phyloP scores from a whole-genome alignment of 1,140 invertebrate genomes.

The Zaprionus tsacasi region DNA sequence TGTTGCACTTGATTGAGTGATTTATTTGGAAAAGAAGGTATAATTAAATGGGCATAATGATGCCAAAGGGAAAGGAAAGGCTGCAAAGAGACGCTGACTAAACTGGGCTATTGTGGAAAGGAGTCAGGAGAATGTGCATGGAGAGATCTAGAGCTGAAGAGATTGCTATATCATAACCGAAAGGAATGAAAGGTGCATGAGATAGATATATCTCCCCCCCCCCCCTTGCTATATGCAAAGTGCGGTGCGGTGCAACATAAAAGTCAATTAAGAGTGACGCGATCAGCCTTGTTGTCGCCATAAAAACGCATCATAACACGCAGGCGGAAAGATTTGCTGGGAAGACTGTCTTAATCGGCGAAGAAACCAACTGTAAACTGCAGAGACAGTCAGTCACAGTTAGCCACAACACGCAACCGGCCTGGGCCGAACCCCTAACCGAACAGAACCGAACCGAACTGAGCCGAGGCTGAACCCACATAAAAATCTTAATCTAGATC shows the following conservation, averaged over 20 bases:
- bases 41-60: slow-evolving; percentile 81
- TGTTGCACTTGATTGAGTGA: slow-evolving; percentile 71
- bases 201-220: slow-evolving; percentile 10
- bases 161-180: not conserved
- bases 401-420: slow-evolving; percentile 9
- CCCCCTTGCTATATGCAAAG: not conserved
- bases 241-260: slow-evolving; percentile 45
- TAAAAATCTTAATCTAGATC: slow-evolving; percentile 82
- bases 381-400: slow-evolving; percentile 2
- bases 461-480: slow-evolving; percentile 42
- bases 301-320: slow-evolving; percentile 28
- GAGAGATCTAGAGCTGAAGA: not conserved
- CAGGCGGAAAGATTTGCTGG: slow-evolving; percentile 28
- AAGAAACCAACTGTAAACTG: slow-evolving; percentile 9
- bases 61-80: slow-evolving; percentile 78
- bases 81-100: slow-evolving; percentile 30
- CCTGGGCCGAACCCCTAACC: not conserved
- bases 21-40: slow-evolving; percentile 80
- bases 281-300: slow-evolving; percentile 31
- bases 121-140: not conserved
- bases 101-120: slow-evolving; percentile 25
- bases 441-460: not conserved
- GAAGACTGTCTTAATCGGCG: slow-evolving; percentile 62
- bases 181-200: not conserved
- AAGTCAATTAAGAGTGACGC: slow-evolving; percentile 57